A percentile compares a stretch with the other conserved stretches of the same genome.
Evolutionary conservation across 2,888 invertebrate genomes (phyloP).

Genomic region (Eupithecia exiguata): DNA sequence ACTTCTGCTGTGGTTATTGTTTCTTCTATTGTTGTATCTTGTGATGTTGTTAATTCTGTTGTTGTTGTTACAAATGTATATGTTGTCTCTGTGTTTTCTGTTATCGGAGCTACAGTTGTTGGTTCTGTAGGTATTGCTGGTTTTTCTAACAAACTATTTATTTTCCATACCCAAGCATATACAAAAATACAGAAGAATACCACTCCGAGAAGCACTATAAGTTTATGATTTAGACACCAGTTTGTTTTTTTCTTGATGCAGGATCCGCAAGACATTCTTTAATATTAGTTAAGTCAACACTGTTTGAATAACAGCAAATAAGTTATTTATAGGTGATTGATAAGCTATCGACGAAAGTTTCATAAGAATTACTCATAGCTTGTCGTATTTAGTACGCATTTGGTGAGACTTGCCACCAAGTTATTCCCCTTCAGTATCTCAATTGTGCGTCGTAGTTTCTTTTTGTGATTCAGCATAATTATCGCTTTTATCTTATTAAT

Average conservation of each 20-base stretch:
- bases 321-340: neutral
- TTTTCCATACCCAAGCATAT: neutral
- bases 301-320: conserved; percentile 1
- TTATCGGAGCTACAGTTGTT: neutral
- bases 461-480: neutral
- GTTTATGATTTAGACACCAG: neutral
- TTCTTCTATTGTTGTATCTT: neutral
- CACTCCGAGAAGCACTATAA: neutral
- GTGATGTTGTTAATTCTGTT: neutral
- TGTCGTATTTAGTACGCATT: neutral
- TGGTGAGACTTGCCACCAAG: neutral
- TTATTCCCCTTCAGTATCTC: neutral
- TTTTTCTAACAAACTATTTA: neutral
- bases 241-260: neutral
- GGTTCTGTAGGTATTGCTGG: neutral
- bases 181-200: neutral
- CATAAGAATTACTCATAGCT: neutral
- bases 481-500: neutral
- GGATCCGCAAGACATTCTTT: neutral
- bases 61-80: neutral
- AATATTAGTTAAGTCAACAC: neutral
- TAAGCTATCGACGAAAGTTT: neutral
- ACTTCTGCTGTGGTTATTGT: neutral
- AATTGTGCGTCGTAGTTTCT: neutral
- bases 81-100: neutral